Conservation (phyloP, 1,140 invertebrate species). For the Grapholita molesta region DNA sequence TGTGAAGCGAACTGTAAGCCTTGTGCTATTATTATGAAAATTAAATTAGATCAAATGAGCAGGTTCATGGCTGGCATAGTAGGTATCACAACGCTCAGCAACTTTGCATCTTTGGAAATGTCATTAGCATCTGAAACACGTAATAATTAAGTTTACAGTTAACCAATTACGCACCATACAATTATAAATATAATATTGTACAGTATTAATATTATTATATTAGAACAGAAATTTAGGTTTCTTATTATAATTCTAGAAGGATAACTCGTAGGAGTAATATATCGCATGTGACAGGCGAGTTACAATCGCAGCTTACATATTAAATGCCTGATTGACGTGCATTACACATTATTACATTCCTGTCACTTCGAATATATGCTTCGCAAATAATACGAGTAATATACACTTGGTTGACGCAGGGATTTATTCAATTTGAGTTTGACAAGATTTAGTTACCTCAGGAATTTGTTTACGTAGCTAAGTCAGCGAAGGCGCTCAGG, state of each 20-base stretch:
- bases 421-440: slow-evolving; percentile 54
- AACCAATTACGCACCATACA: too few species aligned
- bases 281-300: slow-evolving; percentile 30
- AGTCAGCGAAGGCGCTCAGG: background rate
- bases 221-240: background rate
- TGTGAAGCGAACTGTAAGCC: background rate
- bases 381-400: slow-evolving; percentile 59
- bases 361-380: slow-evolving; percentile 50
- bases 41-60: background rate
- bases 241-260: background rate
- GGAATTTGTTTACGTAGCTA: background rate
- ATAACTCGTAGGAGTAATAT: slow-evolving; percentile 17
- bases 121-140: too few species aligned
- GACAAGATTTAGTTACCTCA: slow-evolving; percentile 38
- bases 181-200: too few species aligned
- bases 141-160: too few species aligned
- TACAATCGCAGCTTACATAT: slow-evolving; percentile 40
- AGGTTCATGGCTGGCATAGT: background rate
- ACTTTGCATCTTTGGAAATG: too few species aligned
- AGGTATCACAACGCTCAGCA: too few species aligned
- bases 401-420: slow-evolving; percentile 47
- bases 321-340: slow-evolving; percentile 53
- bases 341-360: slow-evolving; percentile 67
- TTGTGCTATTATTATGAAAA: slow-evolving; percentile 9
- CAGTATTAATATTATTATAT: too few species aligned